Conservation (phyloP, 2,888 invertebrate species). For the Serripes groenlandicus region DNA sequence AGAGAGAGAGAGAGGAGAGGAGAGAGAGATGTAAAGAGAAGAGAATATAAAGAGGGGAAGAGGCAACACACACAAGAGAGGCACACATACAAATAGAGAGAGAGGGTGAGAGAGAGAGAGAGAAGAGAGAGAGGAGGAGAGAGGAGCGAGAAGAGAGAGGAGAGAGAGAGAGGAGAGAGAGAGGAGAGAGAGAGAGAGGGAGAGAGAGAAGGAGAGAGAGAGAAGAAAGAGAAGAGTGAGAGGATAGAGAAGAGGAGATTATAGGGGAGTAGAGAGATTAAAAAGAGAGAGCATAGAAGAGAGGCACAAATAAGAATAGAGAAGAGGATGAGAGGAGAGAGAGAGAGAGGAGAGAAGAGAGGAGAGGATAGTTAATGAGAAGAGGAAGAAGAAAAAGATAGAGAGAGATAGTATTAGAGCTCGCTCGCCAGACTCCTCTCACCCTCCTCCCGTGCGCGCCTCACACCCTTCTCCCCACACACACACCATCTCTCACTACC, state of each 20-base stretch:
- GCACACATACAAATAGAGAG: neutral
- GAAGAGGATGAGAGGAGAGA: neutral
- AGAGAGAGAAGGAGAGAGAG: neutral
- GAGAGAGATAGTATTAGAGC: neutral
- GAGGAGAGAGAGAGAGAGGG: neutral
- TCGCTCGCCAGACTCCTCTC: too few relatives aligned
- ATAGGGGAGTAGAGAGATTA: too few relatives aligned
- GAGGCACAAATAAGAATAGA: neutral
- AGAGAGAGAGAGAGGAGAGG: conserved; percentile 2
- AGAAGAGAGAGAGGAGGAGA: neutral
- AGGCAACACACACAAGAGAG: neutral
- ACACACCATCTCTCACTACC: too few relatives aligned
- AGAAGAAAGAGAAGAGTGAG: neutral
- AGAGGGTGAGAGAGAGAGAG: neutral
- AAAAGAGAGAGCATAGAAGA: neutral
- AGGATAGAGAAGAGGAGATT: too few relatives aligned
- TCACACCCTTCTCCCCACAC: too few relatives aligned
- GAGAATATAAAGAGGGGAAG: conserved; percentile 1
- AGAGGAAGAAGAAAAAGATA: neutral
- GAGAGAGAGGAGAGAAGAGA: neutral
- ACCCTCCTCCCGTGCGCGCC: too few relatives aligned
- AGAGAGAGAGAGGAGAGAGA: neutral
- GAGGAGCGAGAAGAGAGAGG: too few relatives aligned
- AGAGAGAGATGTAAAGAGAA: neutral
- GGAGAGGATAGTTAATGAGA: neutral